These are phyloP conservation scores for Sigmodon hispidus DNA, from an alignment of 2,113 vertebrate species.

Conservation along the genomic window DNA sequence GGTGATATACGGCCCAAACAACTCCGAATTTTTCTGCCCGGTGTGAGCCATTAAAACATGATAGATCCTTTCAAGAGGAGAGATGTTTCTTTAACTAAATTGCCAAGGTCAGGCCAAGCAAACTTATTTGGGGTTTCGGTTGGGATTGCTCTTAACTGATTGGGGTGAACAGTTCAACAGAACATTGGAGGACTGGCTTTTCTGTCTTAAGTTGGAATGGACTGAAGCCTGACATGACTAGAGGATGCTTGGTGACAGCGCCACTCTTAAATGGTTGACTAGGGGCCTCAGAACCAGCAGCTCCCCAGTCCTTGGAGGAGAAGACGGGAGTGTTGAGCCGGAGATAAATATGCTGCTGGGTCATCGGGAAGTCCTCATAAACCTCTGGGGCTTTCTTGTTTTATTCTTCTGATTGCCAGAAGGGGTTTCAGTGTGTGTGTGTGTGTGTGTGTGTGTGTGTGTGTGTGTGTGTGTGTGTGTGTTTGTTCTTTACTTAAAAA, in stretches of 20 bases:
- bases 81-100: conserved; percentile 13
- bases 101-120: conserved; percentile 56
- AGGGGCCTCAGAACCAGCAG: background rate
- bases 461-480: background rate
- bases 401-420: conserved; percentile 5
- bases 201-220: background rate
- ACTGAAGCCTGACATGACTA: background rate
- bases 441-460: background rate
- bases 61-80: conserved; percentile 55
- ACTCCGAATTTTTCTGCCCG: background rate
- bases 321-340: background rate
- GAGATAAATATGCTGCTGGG: conserved; percentile 29
- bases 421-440: background rate
- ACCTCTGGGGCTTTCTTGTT: conserved; percentile 77
- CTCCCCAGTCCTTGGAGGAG: background rate
- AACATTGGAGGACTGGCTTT: conserved; percentile 24
- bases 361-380: conserved; percentile 6
- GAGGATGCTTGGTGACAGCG: conserved; percentile 6
- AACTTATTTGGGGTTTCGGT: conserved; percentile 54
- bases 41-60: conserved; percentile 40
- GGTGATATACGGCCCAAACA: background rate
- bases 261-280: background rate
- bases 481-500: conserved; percentile 30
- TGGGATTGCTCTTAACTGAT: conserved; percentile 61
- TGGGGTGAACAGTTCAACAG: conserved; percentile 78